Evolutionary conservation across 1,140 invertebrate genomes (phyloP).

Genomic region (Panagrolaimus sp.): DNA sequence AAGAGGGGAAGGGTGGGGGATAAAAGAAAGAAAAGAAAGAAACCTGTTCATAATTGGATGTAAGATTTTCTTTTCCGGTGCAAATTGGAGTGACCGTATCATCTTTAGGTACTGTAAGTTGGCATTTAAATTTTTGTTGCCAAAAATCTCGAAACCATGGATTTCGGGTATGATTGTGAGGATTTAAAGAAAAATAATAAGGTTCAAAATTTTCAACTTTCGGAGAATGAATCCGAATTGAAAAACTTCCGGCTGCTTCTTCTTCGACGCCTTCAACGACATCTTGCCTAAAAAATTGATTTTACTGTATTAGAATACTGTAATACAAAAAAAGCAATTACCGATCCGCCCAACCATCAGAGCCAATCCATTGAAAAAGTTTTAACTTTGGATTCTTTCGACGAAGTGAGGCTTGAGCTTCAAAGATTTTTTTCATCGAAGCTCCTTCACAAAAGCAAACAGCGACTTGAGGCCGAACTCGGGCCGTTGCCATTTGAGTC

Average conservation of each 20-base stretch:
- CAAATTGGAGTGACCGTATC: constrained; percentile 53
- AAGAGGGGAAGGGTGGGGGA: too few relatives aligned
- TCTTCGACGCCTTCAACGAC: constrained; percentile 69
- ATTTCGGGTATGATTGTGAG: constrained; percentile 67
- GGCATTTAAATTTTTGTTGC: constrained; percentile 70
- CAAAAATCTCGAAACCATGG: constrained; percentile 75
- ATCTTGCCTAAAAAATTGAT: constrained; percentile 66
- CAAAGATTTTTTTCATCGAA: constrained; percentile 69
- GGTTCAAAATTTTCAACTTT: constrained; percentile 68
- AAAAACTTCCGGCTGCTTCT: constrained; percentile 71
- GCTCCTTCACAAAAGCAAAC: constrained; percentile 76
- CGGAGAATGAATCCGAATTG: constrained; percentile 72
- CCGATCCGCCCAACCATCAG: constrained; percentile 57
- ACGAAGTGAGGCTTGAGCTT: constrained; percentile 65
- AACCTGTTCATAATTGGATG: constrained; percentile 46
- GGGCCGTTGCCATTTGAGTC: constrained; percentile 66
- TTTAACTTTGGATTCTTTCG: constrained; percentile 29
- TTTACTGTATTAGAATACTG: too few relatives aligned
- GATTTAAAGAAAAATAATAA: constrained; percentile 69
- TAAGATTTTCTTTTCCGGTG: constrained; percentile 56
- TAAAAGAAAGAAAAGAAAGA: not conserved
- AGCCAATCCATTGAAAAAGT: constrained; percentile 55
- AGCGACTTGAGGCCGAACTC: constrained; percentile 68
- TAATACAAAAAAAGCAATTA: too few relatives aligned
- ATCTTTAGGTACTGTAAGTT: constrained; percentile 60